These are phyloP conservation scores for Cryptoprocta ferox DNA, from an alignment of 2,797 vertebrate species.

Conservation along the genomic window DNA sequence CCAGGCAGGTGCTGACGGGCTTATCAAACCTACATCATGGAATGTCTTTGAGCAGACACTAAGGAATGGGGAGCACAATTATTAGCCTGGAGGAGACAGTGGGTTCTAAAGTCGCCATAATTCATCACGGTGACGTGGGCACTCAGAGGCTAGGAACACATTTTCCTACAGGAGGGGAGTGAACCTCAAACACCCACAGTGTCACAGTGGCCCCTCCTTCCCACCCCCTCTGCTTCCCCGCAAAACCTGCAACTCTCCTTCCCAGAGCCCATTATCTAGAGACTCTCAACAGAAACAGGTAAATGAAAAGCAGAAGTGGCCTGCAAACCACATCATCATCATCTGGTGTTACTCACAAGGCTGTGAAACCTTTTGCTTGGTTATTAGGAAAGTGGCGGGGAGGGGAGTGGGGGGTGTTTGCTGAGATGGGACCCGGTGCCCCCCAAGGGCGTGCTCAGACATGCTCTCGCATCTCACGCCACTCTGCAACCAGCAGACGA, in stretches of 20 bases:
- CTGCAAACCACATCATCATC: background rate
- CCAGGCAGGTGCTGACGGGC: background rate
- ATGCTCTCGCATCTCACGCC: background rate
- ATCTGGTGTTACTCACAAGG: background rate
- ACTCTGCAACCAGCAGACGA: background rate
- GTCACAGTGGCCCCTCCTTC: background rate
- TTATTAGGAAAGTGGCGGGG: background rate
- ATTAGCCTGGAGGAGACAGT: background rate
- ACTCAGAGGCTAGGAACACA: too few relatives aligned
- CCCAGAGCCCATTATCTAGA: background rate
- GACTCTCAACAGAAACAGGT: background rate
- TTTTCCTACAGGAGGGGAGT: background rate
- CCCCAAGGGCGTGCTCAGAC: background rate
- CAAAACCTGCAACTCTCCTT: background rate
- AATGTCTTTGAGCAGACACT: background rate
- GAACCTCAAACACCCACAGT: background rate
- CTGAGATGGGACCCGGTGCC: background rate
- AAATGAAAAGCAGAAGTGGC: background rate
- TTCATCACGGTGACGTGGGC: background rate
- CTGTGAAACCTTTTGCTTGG: background rate
- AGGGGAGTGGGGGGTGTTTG: background rate
- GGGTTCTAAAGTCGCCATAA: background rate
- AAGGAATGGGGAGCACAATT: background rate
- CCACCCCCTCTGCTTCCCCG: background rate
- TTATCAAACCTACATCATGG: rapidly evolving